A percentile compares a stretch with the other conserved stretches of the same genome.
Evolutionary conservation across 2,888 invertebrate genomes (phyloP).

Genomic region (Pseudoips prasinana): DNA sequence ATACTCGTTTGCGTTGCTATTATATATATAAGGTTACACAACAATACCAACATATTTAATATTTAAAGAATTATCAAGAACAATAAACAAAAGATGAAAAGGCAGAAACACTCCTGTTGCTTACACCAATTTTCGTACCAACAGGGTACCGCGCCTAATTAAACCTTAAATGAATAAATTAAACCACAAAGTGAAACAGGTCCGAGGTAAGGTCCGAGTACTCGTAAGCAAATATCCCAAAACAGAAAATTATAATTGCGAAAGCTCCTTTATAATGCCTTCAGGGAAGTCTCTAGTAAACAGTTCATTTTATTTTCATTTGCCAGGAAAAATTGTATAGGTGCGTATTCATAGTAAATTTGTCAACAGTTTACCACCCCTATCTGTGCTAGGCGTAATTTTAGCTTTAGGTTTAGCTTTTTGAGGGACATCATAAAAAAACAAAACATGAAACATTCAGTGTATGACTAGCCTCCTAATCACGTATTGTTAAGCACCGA

Average conservation of each 20-base stretch:
- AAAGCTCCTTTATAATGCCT: conserved; percentile 17
- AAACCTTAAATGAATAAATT: conserved; percentile 30
- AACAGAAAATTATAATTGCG: conserved; percentile 28
- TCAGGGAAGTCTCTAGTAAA: conserved; percentile 11
- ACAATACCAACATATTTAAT: too few species aligned
- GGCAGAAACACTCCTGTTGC: conserved; percentile 2
- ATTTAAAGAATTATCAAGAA: conserved; percentile 1
- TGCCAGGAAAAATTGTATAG: conserved; percentile 8
- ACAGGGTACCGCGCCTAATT: conserved; percentile 20
- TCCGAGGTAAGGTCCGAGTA: conserved; percentile 20
- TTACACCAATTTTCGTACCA: conserved; percentile 15
- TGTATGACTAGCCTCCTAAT: too few species aligned
- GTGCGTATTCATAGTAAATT: too few species aligned
- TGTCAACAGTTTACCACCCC: too few species aligned
- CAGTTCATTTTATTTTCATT: conserved; percentile 10
- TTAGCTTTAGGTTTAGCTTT: too few species aligned
- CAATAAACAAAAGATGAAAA: conserved; percentile 6
- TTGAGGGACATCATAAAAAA: too few species aligned
- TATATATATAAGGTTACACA: too few species aligned
- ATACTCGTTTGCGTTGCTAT: too few species aligned
- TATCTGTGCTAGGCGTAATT: too few species aligned
- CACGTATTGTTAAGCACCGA: too few species aligned
- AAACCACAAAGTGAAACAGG: conserved; percentile 24
- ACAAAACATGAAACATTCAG: too few species aligned
- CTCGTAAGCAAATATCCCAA: conserved; percentile 28